These are phyloP conservation scores for Cyprinodon tularosa DNA, from an alignment of 2,113 vertebrate genomes.

Conservation along the genomic window DNA sequence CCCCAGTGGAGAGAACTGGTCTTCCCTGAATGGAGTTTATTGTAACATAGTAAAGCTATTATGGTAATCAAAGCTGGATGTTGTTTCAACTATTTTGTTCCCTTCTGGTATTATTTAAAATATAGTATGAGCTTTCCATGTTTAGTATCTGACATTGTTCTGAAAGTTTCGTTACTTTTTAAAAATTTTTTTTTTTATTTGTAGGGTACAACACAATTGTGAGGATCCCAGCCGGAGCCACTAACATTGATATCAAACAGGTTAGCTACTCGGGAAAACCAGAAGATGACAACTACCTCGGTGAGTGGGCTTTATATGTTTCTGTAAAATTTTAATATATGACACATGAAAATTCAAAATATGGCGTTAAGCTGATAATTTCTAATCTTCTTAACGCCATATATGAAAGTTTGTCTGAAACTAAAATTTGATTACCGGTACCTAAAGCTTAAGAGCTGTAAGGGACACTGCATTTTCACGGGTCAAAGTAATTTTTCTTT, in stretches of 20 bases:
- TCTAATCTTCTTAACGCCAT: too few relatives aligned
- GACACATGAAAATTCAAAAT: not conserved
- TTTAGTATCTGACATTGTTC: not conserved
- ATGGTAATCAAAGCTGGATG: conserved; percentile 42
- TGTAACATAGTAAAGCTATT: conserved; percentile 61
- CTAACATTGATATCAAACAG: conserved; percentile 92
- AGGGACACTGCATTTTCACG: conserved; percentile 6
- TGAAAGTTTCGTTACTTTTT: not conserved
- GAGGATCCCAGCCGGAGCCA: conserved; percentile 93
- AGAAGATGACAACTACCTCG: conserved; percentile 97
- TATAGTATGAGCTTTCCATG: not conserved
- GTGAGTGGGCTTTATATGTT: conserved; percentile 75
- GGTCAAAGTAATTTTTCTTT: conserved; percentile 56
- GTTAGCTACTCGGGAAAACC: conserved; percentile 95
- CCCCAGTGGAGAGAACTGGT: conserved; percentile 36
- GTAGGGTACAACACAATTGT: conserved; percentile 93
- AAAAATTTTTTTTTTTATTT: conserved; percentile 6
- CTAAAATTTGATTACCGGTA: too few relatives aligned
- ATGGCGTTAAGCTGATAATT: too few relatives aligned
- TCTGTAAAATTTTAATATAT: not conserved
- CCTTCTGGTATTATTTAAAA: conserved; percentile 1
- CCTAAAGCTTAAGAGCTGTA: not conserved
- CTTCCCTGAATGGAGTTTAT: conserved; percentile 41
- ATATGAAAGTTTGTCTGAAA: too few relatives aligned
- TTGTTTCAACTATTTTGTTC: conserved; percentile 16